These are phyloP conservation scores for Petrocephalus schoutedeni DNA, from an alignment of 2,797 vertebrate genomes.

Conservation along the genomic window DNA sequence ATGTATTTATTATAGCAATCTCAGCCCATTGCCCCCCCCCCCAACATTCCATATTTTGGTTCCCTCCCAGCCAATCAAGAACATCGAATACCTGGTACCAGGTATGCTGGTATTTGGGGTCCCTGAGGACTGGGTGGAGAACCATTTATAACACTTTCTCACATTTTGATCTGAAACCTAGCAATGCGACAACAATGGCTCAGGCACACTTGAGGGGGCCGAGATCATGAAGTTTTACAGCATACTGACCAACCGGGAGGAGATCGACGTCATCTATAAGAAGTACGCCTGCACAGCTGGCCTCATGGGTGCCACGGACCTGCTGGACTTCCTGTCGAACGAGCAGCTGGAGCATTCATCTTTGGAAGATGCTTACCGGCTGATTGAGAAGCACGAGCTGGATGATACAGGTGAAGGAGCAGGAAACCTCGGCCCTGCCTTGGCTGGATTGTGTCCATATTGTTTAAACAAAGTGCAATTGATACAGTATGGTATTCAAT, in stretches of 20 bases:
- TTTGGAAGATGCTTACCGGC: conserved; percentile 55
- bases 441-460: not conserved
- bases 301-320: conserved; percentile 66
- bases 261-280: conserved; percentile 74
- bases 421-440: not conserved
- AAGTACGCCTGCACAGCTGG: conserved; percentile 50
- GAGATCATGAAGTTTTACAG: conserved; percentile 90
- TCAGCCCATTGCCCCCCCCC: not conserved
- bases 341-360: conserved; percentile 67
- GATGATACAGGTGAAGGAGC: conserved; percentile 66
- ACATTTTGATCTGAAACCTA: conserved; percentile 46
- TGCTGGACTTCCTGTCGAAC: conserved; percentile 70
- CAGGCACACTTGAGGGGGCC: conserved; percentile 75
- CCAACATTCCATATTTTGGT: not conserved
- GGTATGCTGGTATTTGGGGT: not conserved
- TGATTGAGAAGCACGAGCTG: conserved; percentile 82
- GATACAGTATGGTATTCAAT: not conserved
- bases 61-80: not conserved
- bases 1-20: not conserved
- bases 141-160: not conserved
- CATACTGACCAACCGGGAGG: conserved; percentile 74
- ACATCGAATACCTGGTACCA: not conserved
- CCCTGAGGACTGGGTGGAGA: not conserved
- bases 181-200: conserved; percentile 83
- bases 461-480: not conserved